Evolutionary conservation across 2,113 vertebrate genomes (phyloP).

Genomic region (Nerophis lumbriciformis): DNA sequence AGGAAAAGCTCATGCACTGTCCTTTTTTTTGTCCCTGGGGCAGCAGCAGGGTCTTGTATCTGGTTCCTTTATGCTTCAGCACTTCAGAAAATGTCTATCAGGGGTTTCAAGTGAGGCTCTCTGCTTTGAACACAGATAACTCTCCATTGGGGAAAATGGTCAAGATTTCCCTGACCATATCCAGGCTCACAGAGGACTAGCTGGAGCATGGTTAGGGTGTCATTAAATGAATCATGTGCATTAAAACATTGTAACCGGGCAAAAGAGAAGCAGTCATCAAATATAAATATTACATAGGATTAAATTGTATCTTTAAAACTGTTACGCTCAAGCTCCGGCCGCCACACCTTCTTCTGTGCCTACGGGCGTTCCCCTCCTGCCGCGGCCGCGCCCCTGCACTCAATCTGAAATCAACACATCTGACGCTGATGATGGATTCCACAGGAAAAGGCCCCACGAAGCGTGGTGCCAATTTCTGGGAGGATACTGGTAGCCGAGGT

Average conservation of each 20-base stretch:
- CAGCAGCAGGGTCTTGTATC: conserved; percentile 33
- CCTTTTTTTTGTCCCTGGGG: conserved; percentile 25
- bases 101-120: conserved; percentile 32
- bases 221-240: conserved; percentile 50
- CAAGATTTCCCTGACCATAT: conserved; percentile 44
- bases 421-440: too few relatives aligned
- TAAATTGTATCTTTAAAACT: too few relatives aligned
- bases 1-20: conserved; percentile 26
- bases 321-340: too few relatives aligned
- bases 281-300: not conserved
- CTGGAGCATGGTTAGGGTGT: conserved; percentile 19
- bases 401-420: too few relatives aligned
- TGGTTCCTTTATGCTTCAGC: conserved; percentile 44
- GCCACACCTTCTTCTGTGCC: too few relatives aligned
- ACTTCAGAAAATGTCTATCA: conserved; percentile 39
- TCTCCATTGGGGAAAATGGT: conserved; percentile 37
- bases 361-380: too few relatives aligned
- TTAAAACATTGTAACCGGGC: conserved; percentile 24
- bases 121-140: conserved; percentile 34
- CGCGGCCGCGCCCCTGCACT: too few relatives aligned
- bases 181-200: conserved; percentile 28
- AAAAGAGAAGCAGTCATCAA: conserved; percentile 6
- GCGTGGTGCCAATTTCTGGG: too few relatives aligned
- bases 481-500: too few relatives aligned
- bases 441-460: too few relatives aligned